phyloP scores from a whole-genome alignment of 2,888 invertebrate genomes.

The Ceraclea dissimilis region DNA sequence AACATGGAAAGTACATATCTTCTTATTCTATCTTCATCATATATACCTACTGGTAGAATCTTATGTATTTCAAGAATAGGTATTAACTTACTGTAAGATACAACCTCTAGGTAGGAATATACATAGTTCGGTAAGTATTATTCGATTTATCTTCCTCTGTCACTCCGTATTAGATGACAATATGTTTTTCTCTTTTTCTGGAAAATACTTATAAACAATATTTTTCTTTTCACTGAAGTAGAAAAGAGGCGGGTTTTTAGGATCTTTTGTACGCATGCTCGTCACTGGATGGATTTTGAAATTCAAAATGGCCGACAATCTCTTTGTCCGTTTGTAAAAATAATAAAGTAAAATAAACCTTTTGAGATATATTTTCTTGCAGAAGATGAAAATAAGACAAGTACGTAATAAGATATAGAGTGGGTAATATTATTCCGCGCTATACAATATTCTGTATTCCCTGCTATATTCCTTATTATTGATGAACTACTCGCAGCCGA shows the following conservation, averaged over 20 bases:
- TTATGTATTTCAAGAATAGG: too few relatives aligned
- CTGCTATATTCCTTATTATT: too few relatives aligned
- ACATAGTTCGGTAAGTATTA: not conserved
- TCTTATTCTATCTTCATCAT: too few relatives aligned
- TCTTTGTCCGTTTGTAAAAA: not conserved
- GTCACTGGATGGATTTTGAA: constrained; percentile 15
- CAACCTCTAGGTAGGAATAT: too few relatives aligned
- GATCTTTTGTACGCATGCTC: constrained; percentile 14
- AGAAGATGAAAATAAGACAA: too few relatives aligned
- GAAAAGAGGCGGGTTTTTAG: constrained; percentile 4
- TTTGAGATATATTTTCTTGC: not conserved
- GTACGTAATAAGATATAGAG: too few relatives aligned
- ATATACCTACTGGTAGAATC: too few relatives aligned
- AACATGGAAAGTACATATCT: too few relatives aligned
- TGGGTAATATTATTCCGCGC: too few relatives aligned
- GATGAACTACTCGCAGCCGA: too few relatives aligned
- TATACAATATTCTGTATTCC: too few relatives aligned
- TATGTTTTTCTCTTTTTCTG: not conserved
- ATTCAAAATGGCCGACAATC: constrained; percentile 19
- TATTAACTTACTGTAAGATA: too few relatives aligned
- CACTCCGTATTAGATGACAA: not conserved
- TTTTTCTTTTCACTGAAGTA: not conserved
- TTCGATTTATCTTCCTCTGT: not conserved
- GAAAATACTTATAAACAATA: constrained; percentile 2
- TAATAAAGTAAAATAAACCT: not conserved